Conservation (phyloP, 2,113 vertebrate species). For the Puma concolor region DNA sequence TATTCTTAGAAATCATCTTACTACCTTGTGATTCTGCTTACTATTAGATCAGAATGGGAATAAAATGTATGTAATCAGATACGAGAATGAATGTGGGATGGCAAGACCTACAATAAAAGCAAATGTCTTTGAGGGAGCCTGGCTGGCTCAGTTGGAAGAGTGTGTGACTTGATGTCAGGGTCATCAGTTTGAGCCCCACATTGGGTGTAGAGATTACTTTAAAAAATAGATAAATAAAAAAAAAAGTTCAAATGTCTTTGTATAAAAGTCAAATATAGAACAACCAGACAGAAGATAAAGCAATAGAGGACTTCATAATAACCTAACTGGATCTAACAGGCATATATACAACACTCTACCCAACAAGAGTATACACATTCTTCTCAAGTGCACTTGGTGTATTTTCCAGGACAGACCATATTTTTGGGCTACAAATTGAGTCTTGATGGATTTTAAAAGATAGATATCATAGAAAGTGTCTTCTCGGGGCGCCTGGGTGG, state of each 20-base stretch:
- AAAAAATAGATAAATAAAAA: not conserved
- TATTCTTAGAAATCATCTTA: not conserved
- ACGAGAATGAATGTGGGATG: not conserved
- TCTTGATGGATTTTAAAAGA: not conserved
- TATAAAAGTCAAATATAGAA: not conserved
- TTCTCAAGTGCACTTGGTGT: not conserved
- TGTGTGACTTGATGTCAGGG: not conserved
- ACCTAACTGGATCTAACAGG: not conserved
- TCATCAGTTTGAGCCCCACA: not conserved
- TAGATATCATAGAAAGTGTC: not conserved
- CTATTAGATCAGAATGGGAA: not conserved
- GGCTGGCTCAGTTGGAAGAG: not conserved
- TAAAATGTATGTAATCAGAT: not conserved
- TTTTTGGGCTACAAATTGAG: not conserved
- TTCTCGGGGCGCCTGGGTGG: too few species aligned
- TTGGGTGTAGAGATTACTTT: not conserved
- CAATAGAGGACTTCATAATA: not conserved
- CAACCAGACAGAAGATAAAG: not conserved
- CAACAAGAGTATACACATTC: not conserved
- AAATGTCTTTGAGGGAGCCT: not conserved
- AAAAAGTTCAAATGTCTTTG: not conserved
- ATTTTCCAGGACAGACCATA: not conserved
- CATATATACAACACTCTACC: too few species aligned
- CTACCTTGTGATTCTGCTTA: not conserved
- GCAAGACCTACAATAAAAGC: not conserved